These are phyloP conservation scores for Paelopatides confundens DNA, from an alignment of 53 echinoderm and acorn worm species.

Conservation along the genomic window DNA sequence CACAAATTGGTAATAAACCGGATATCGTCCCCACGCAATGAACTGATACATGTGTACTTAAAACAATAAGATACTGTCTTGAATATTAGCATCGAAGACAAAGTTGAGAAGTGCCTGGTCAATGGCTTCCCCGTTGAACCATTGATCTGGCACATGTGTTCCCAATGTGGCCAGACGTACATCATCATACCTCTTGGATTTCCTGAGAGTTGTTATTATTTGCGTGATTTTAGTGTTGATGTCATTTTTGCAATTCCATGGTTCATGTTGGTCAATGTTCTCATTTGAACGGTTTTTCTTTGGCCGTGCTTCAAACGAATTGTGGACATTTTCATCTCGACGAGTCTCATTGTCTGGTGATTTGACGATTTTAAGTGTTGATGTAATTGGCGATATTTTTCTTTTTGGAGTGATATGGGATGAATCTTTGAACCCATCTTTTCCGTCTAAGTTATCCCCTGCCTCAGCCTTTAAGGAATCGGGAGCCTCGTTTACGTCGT, in stretches of 20 bases:
- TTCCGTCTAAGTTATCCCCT: not conserved
- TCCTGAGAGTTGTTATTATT: too few species aligned
- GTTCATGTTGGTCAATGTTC: too few species aligned
- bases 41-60: not conserved
- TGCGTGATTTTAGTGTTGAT: too few species aligned
- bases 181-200: too few species aligned
- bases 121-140: constrained; percentile 13
- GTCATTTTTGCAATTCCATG: not conserved
- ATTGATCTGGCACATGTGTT: not conserved
- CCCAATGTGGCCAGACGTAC: not conserved
- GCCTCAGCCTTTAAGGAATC: not conserved
- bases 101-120: not conserved
- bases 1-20: not conserved
- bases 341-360: not conserved
- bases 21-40: not conserved
- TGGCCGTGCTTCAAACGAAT: too few species aligned
- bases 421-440: too few species aligned
- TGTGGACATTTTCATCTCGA: too few species aligned
- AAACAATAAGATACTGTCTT: not conserved
- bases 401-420: too few species aligned
- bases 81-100: not conserved
- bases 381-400: too few species aligned
- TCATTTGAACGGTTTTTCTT: too few species aligned
- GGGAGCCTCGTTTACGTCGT: not conserved
- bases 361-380: too few species aligned